phyloP scores from a whole-genome alignment of 2,797 vertebrate species.

The Anas bahamensis region DNA sequence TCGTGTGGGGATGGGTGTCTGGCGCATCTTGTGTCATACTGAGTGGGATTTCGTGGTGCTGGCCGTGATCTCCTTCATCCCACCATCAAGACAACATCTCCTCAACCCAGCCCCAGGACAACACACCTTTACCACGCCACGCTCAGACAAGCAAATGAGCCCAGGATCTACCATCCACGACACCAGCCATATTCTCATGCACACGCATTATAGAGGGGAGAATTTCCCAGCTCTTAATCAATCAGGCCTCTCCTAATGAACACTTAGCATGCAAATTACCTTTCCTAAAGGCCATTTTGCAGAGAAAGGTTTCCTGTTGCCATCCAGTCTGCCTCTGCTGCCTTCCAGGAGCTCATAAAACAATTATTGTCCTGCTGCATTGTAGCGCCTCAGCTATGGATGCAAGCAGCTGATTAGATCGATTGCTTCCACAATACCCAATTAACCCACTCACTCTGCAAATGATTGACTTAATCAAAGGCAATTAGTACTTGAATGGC shows the following conservation, averaged over 20 bases:
- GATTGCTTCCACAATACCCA: constrained; percentile 72
- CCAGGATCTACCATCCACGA: neutral
- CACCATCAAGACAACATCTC: neutral
- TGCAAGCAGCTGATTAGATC: constrained; percentile 51
- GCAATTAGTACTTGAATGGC: constrained; percentile 61
- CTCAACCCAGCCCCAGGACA: neutral
- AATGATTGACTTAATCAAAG: constrained; percentile 68
- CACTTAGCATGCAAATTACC: constrained; percentile 25
- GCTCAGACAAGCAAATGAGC: neutral
- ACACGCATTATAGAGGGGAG: neutral
- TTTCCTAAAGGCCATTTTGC: constrained; percentile 27
- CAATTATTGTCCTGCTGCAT: constrained; percentile 49
- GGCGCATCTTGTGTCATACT: fast-evolving
- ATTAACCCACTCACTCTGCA: constrained; percentile 66
- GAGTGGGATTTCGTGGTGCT: neutral
- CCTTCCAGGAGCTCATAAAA: constrained; percentile 60
- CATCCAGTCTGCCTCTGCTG: constrained; percentile 48
- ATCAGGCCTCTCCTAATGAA: neutral
- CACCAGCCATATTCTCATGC: neutral
- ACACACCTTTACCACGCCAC: neutral
- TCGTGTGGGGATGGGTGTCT: fast-evolving
- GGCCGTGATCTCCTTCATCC: neutral
- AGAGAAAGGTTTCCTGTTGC: constrained; percentile 11
- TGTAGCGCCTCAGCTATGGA: neutral
- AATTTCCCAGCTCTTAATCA: constrained; percentile 4